phyloP scores from a whole-genome alignment of 2,888 invertebrate species.

The Baronia brevicornis region DNA sequence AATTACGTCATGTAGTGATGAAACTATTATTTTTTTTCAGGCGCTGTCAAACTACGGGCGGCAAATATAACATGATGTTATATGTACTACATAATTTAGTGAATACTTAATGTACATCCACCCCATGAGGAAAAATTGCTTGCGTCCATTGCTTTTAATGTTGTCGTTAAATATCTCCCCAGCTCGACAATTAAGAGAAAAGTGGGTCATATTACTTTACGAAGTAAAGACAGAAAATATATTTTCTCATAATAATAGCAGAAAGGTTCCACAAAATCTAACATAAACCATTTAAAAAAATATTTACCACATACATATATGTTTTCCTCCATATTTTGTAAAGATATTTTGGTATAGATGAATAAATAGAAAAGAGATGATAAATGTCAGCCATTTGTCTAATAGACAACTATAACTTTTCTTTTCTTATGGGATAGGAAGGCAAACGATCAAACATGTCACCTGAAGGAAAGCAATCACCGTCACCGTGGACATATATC shows the following conservation, averaged over 20 bases:
- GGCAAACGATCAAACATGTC: too few relatives aligned
- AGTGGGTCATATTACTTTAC: background rate
- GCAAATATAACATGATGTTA: background rate
- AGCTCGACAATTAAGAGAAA: constrained; percentile 1
- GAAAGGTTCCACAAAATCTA: background rate
- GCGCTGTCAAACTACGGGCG: background rate
- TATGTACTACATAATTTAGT: constrained; percentile 7
- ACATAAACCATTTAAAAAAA: background rate
- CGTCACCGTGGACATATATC: too few relatives aligned
- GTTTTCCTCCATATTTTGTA: too few relatives aligned
- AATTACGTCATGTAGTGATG: constrained; percentile 3
- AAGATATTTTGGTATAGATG: too few relatives aligned
- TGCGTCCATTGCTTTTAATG: constrained; percentile 6
- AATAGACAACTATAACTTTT: too few relatives aligned
- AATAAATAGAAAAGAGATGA: too few relatives aligned
- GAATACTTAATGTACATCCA: background rate
- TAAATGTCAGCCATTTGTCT: too few relatives aligned
- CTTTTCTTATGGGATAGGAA: too few relatives aligned
- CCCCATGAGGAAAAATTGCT: constrained; percentile 2
- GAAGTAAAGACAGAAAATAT: background rate
- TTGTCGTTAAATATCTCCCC: constrained; percentile 7
- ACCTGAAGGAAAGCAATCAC: too few relatives aligned
- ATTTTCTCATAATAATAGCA: background rate
- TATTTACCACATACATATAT: constrained; percentile 12
- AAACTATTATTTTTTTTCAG: background rate